Evolutionary conservation across 2,113 vertebrate genomes (phyloP), one percentile per base, ranked within the genome.

Genomic region (Rhea pennata): DNA sequence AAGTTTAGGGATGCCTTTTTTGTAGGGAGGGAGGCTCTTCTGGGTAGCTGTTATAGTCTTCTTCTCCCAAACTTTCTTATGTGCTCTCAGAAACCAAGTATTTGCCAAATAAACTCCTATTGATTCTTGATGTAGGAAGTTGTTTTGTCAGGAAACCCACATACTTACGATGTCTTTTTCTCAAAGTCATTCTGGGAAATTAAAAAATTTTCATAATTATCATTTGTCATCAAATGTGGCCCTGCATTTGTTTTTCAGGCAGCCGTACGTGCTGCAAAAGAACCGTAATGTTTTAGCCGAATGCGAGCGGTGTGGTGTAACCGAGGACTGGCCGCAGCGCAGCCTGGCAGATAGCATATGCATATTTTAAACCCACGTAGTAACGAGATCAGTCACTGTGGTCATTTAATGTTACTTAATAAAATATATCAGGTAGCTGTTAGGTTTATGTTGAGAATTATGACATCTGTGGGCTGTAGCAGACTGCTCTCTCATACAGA

Each of bases 251-350:
- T 86, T 0, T 0, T 71, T 87, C 22, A 3, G 33, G 65, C 29
- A 90, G 48, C 50, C 90, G 53, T 62, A 29, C 13, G 24, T 40
- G 10, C 36, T 92, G 40, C 70, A 66, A n/a, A 54, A 33, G 39
- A 61, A 5, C 74, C 10, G 19, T 81, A 26, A 75, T 90, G 56
- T 87, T 40, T 39, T 33, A 20, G 69, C 31, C 44, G 36, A 56
- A 61, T 56, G 44, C 62, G n/a, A 83, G 72, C 62, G 79, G 33
- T 15, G 53, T 67, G 78, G 24, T 56, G 33, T 91, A 88, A 81
- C 21, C 26, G 74, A 51, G 62, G 23, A 14, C 3, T 0, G 0
- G 39, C 82, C 44, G 76, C 0, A 0, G 48, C 73, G 79, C 54
- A 61, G 62, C 53, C 91, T 67, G 64, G 44, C 71, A 76, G 54